Conservation (phyloP, 2,888 invertebrate genomes). For the Sinelater perroti region DNA sequence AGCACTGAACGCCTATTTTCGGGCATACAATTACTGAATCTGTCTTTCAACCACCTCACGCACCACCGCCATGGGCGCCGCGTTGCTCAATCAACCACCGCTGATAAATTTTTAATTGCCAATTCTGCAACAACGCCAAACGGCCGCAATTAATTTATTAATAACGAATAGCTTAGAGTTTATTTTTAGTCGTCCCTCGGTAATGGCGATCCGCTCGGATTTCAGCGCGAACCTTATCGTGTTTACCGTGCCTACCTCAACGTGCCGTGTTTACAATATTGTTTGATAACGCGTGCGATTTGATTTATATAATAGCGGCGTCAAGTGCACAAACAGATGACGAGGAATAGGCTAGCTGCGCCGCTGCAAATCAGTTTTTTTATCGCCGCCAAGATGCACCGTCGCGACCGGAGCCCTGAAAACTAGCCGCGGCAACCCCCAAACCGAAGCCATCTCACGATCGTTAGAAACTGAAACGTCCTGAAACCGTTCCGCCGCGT, state of each 20-base stretch:
- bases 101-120: conserved; percentile 19
- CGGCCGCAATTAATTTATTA: conserved; percentile 11
- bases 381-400: too few relatives aligned
- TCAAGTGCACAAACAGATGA: conserved; percentile 24
- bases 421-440: too few relatives aligned
- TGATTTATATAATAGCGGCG: conserved; percentile 22
- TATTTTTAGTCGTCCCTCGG: conserved; percentile 14
- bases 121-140: conserved; percentile 12
- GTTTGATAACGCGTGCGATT: conserved; percentile 17
- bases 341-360: too few relatives aligned
- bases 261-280: conserved; percentile 14
- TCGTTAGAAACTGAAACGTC: too few relatives aligned
- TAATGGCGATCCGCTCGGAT: conserved; percentile 14
- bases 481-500: too few relatives aligned
- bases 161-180: conserved; percentile 10
- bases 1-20: conserved; percentile 14
- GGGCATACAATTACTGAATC: conserved; percentile 7
- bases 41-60: conserved; percentile 11
- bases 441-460: too few relatives aligned
- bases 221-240: conserved; percentile 10
- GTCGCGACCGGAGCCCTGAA: too few relatives aligned
- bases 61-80: conserved; percentile 9
- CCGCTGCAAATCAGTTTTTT: too few relatives aligned
- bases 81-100: conserved; percentile 14
- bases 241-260: conserved; percentile 23